phyloP scores from a whole-genome alignment of 2,113 vertebrate species.

The Caloenas nicobarica region DNA sequence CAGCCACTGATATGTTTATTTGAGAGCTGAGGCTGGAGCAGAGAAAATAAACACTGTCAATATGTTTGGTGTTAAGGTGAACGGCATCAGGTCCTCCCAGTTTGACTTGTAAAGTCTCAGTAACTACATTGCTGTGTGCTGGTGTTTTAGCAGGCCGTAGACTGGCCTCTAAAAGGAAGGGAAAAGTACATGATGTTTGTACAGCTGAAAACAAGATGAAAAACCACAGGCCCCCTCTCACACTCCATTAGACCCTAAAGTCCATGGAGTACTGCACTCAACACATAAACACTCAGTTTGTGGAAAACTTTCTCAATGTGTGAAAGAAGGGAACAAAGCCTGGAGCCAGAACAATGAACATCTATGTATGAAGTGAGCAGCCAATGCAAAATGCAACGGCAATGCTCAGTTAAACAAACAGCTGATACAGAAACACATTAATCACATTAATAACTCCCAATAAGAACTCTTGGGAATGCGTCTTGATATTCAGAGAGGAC shows the following conservation, averaged over 20 bases:
- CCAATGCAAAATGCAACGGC: neutral
- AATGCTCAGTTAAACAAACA: constrained; percentile 22
- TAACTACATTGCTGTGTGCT: constrained; percentile 46
- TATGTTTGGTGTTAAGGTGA: constrained; percentile 76
- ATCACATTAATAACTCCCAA: constrained; percentile 47
- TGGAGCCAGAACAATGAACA: constrained; percentile 79
- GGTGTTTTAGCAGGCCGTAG: constrained; percentile 65
- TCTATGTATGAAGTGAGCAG: constrained; percentile 66
- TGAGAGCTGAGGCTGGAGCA: constrained; percentile 67
- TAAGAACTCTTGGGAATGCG: neutral
- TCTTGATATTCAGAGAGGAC: neutral
- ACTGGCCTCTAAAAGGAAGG: constrained; percentile 73
- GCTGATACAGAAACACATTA: constrained; percentile 42
- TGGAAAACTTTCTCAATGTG: constrained; percentile 83
- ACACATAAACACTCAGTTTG: constrained; percentile 93
- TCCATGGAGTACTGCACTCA: constrained; percentile 92
- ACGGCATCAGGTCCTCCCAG: constrained; percentile 62
- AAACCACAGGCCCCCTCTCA: constrained; percentile 92
- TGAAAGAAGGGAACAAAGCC: constrained; percentile 75
- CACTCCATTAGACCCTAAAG: constrained; percentile 94
- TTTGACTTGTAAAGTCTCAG: constrained; percentile 74
- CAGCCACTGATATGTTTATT: constrained; percentile 71
- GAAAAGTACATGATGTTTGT: constrained; percentile 88
- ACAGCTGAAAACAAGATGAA: constrained; percentile 99
- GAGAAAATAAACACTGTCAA: constrained; percentile 81